Evolutionary conservation across 2,797 vertebrate genomes (phyloP).

Genomic region (Platalea minor): DNA sequence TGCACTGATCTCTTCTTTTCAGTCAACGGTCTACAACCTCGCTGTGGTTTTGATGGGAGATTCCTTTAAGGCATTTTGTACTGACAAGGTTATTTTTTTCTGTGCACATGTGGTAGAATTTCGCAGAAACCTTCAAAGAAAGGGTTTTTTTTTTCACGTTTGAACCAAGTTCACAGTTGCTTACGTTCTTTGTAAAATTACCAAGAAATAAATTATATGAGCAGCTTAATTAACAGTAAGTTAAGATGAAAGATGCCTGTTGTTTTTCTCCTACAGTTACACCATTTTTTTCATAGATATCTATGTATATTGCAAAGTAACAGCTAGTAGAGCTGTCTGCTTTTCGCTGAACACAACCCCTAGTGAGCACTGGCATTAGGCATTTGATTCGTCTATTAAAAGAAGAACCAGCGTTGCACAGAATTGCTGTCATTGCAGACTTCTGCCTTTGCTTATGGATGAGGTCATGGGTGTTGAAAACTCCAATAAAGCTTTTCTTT

Average conservation of each 20-base stretch:
- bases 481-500: background rate
- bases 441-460: background rate
- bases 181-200: constrained; percentile 11
- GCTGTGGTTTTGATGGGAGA: constrained; percentile 61
- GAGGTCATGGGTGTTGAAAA: background rate
- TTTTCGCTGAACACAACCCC: background rate
- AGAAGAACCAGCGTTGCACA: background rate
- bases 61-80: constrained; percentile 73
- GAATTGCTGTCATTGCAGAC: constrained; percentile 6
- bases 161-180: constrained; percentile 30
- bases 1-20: constrained; percentile 58
- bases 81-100: constrained; percentile 68
- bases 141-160: background rate
- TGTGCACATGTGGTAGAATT: constrained; percentile 40
- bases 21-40: constrained; percentile 65
- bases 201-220: constrained; percentile 13
- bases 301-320: background rate
- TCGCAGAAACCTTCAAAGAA: constrained; percentile 65
- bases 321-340: background rate
- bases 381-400: background rate
- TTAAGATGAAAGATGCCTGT: constrained; percentile 14
- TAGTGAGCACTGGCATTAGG: background rate
- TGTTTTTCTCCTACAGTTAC: background rate
- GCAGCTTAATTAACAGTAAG: background rate
- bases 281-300: background rate